Conservation (phyloP, 2,888 invertebrate species). For the Branchellion lobata region DNA sequence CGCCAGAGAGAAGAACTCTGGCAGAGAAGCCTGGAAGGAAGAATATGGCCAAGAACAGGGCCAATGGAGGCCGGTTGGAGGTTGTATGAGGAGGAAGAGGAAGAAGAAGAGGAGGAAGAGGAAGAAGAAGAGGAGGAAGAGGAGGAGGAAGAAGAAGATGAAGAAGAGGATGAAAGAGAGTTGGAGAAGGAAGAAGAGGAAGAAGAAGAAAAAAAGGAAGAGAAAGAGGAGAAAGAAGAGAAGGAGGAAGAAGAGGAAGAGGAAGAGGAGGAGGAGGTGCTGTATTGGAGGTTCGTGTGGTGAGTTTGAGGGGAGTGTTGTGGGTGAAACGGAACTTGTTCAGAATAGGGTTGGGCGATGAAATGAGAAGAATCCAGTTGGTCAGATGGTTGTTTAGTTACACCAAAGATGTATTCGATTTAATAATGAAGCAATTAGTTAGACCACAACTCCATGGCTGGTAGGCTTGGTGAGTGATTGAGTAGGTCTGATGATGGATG, state of each 20-base stretch:
- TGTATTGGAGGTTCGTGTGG: no score
- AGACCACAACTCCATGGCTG: no score
- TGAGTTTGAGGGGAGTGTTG: no score
- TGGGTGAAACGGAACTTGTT: no score
- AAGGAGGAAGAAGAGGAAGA: neutral
- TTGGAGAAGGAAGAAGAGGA: neutral
- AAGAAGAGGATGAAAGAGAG: neutral
- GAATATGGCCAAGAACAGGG: constrained; percentile 45
- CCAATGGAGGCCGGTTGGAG: constrained; percentile 52
- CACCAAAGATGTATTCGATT: no score
- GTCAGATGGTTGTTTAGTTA: neutral
- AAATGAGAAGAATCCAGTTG: neutral
- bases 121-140: neutral
- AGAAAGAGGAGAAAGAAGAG: neutral
- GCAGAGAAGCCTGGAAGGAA: constrained; percentile 53
- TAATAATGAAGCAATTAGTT: no score
- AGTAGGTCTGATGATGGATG: no score
- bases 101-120: constrained; percentile 83
- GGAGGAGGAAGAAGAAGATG: neutral
- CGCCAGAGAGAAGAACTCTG: constrained; percentile 53
- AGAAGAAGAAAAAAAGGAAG: neutral
- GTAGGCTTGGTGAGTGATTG: no score
- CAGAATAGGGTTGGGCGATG: neutral
- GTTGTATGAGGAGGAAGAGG: constrained; percentile 48
- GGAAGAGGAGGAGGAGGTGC: neutral